These are phyloP conservation scores for Falco rusticolus DNA, from an alignment of 2,797 vertebrate genomes.

Conservation along the genomic window DNA sequence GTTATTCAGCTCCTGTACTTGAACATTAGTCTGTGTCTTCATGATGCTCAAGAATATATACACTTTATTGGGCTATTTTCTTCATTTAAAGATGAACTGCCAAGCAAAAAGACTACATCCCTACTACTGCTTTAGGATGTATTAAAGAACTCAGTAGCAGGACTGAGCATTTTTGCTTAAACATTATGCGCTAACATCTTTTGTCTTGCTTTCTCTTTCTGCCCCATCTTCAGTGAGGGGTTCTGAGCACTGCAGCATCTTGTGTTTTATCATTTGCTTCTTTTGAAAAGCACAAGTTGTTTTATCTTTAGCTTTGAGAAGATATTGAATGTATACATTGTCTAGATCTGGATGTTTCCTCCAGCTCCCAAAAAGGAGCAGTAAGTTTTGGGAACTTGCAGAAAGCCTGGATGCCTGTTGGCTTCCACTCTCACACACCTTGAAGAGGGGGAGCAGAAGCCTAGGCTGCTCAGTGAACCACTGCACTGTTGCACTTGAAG, in stretches of 20 bases:
- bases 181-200: background rate
- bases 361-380: background rate
- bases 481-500: background rate
- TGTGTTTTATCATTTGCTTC: background rate
- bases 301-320: background rate
- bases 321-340: background rate
- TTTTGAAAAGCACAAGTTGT: background rate
- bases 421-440: background rate
- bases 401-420: background rate
- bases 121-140: background rate
- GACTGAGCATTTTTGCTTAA: background rate
- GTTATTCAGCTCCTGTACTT: background rate
- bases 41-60: background rate
- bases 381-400: background rate
- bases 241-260: background rate
- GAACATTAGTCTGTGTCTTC: background rate
- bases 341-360: background rate
- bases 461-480: background rate
- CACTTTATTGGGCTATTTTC: background rate
- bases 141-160: background rate
- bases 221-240: background rate
- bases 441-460: rapidly evolving
- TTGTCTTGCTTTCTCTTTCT: background rate
- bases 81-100: background rate
- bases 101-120: background rate